These are phyloP conservation scores for Larimichthys polyactis DNA, from an alignment of 2,113 vertebrate genomes.

Conservation along the genomic window DNA sequence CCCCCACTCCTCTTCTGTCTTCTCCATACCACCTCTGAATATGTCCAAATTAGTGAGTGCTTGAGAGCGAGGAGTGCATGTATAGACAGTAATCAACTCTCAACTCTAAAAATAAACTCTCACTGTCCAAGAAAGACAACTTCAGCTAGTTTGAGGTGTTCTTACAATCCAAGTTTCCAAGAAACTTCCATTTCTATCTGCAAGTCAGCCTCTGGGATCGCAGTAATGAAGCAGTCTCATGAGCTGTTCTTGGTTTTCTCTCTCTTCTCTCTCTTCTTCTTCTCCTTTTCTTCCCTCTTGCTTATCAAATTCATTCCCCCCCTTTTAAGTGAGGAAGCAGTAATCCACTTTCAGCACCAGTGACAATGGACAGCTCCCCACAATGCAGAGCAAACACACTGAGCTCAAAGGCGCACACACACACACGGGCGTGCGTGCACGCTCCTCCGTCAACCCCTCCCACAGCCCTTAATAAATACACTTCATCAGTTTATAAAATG, in stretches of 20 bases:
- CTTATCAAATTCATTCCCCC: conserved; percentile 41
- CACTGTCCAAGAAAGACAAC: conserved; percentile 9
- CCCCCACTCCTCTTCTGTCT: conserved; percentile 8
- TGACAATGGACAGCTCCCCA: conserved; percentile 75
- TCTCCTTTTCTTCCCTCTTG: conserved; percentile 25
- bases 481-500: conserved; percentile 2
- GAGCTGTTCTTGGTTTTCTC: conserved; percentile 36
- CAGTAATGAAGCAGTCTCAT: conserved; percentile 48
- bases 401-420: conserved; percentile 15
- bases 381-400: conserved; percentile 38
- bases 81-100: too few relatives aligned
- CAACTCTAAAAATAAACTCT: background rate
- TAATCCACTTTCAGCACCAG: conserved; percentile 79
- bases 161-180: conserved; percentile 53
- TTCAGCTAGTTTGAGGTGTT: conserved; percentile 10
- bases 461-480: conserved; percentile 33
- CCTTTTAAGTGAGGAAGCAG: conserved; percentile 56
- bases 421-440: background rate
- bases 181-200: conserved; percentile 57
- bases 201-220: conserved; percentile 29
- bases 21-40: conserved; percentile 47
- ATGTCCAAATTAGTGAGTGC: conserved; percentile 59
- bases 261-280: conserved; percentile 34
- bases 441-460: conserved; percentile 55
- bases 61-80: conserved; percentile 34